Percentiles rank a stretch among this genome's conserved stretches.
Conservation (phyloP, 2,888 invertebrate genomes). For the Drosophila anomelani region DNA sequence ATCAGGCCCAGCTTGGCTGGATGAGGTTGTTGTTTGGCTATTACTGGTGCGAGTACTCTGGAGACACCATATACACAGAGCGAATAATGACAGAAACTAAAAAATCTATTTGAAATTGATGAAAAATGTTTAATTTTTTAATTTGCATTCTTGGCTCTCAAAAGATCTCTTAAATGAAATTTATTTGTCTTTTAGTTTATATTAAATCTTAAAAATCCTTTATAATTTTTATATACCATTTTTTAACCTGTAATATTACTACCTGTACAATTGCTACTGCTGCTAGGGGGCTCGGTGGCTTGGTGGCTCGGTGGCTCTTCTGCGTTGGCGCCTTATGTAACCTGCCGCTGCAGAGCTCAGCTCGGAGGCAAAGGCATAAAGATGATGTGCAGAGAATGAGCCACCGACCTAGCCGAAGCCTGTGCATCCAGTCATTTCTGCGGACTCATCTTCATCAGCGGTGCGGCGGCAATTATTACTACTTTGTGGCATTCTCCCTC, state of each 20-base stretch:
- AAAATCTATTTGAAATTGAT: not conserved
- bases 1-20: conserved; percentile 11
- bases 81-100: not conserved
- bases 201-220: not conserved
- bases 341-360: not conserved
- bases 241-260: not conserved
- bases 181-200: not conserved
- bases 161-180: not conserved
- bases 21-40: conserved; percentile 67
- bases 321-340: conserved; percentile 79
- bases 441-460: conserved; percentile 68
- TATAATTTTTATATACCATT: not conserved
- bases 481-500: conserved; percentile 53
- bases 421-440: conserved; percentile 28
- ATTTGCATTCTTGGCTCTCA: no score
- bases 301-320: conserved; percentile 52
- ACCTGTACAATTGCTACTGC: conserved; percentile 48
- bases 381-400: conserved; percentile 27
- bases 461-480: conserved; percentile 43
- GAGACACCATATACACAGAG: conserved; percentile 2
- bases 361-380: not conserved
- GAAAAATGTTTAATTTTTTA: no score
- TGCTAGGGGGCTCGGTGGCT: conserved; percentile 28
- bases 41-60: conserved; percentile 14
- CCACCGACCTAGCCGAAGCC: conserved; percentile 7